Evolutionary conservation across 2,888 invertebrate genomes (phyloP).

Genomic region (Diabrotica balteata): DNA sequence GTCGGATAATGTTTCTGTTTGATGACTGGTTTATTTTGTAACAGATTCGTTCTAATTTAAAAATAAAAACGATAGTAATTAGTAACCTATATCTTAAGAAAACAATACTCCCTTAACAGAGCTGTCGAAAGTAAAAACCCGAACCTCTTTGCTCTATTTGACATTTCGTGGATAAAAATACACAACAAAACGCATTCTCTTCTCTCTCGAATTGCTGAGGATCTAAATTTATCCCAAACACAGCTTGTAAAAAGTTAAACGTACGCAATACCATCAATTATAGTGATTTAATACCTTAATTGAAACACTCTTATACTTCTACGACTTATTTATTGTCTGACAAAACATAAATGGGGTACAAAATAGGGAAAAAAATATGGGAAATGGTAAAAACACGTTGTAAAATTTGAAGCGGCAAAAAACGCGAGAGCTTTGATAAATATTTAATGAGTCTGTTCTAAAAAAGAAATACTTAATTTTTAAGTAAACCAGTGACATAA

Average conservation of each 20-base stretch:
- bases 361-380: slow-evolving; percentile 38
- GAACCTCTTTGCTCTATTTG: slow-evolving; percentile 45
- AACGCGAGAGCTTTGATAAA: slow-evolving; percentile 28
- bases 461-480: too few relatives aligned
- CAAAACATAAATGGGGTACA: slow-evolving; percentile 50
- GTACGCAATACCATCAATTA: slow-evolving; percentile 52
- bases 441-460: too few relatives aligned
- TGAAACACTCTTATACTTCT: slow-evolving; percentile 47
- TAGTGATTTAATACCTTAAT: slow-evolving; percentile 52
- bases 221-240: slow-evolving; percentile 48
- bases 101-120: slow-evolving; percentile 27
- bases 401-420: slow-evolving; percentile 21
- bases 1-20: too few relatives aligned
- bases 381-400: slow-evolving; percentile 6
- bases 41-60: neutral
- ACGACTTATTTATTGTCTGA: slow-evolving; percentile 48
- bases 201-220: slow-evolving; percentile 42
- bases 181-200: slow-evolving; percentile 48
- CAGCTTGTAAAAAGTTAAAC: slow-evolving; percentile 47
- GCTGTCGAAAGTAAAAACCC: slow-evolving; percentile 46
- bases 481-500: too few relatives aligned
- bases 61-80: slow-evolving; percentile 7
- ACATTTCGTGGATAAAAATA: slow-evolving; percentile 48
- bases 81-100: slow-evolving; percentile 6
- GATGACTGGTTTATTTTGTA: too few relatives aligned